These are phyloP conservation scores for Psilopogon haemacephalus DNA, from an alignment of 2,113 vertebrate genomes.

Conservation along the genomic window DNA sequence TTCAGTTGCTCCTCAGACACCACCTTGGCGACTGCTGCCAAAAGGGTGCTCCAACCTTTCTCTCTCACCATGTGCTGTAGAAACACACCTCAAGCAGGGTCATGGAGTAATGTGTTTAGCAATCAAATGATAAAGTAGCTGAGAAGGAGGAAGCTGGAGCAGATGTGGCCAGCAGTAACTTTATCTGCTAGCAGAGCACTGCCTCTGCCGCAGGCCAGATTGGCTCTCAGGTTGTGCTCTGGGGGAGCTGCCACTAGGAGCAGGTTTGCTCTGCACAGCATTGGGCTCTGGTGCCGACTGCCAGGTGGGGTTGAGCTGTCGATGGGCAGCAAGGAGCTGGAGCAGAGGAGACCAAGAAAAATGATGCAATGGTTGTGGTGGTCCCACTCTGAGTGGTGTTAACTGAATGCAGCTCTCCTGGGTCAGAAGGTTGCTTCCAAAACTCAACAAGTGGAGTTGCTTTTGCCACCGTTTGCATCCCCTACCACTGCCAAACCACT, in stretches of 20 bases:
- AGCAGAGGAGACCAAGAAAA: not conserved
- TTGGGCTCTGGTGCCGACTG: rapidly evolving
- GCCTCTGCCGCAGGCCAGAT: not conserved
- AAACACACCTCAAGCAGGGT: not conserved
- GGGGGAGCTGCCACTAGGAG: rapidly evolving
- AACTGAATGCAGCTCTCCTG: not conserved
- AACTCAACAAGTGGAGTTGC: rapidly evolving
- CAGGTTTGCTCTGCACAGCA: not conserved
- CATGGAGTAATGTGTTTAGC: not conserved
- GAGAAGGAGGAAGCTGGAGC: not conserved
- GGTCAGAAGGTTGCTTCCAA: not conserved
- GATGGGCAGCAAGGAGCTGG: rapidly evolving
- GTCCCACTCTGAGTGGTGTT: rapidly evolving
- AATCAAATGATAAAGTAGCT: not conserved
- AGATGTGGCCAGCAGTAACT: not conserved
- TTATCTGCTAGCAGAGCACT: not conserved
- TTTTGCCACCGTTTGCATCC: not conserved
- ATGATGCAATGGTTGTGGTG: not conserved
- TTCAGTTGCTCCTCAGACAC: not conserved
- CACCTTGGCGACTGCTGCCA: not conserved
- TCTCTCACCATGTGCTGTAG: not conserved
- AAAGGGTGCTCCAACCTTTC: not conserved
- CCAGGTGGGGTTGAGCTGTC: not conserved
- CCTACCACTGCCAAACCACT: not conserved
- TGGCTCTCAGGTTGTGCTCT: not conserved